Percentiles rank a stretch among this genome's conserved stretches.
phyloP scores from a whole-genome alignment of 2,113 vertebrate genomes.

The Cricetomys ansorgei region DNA sequence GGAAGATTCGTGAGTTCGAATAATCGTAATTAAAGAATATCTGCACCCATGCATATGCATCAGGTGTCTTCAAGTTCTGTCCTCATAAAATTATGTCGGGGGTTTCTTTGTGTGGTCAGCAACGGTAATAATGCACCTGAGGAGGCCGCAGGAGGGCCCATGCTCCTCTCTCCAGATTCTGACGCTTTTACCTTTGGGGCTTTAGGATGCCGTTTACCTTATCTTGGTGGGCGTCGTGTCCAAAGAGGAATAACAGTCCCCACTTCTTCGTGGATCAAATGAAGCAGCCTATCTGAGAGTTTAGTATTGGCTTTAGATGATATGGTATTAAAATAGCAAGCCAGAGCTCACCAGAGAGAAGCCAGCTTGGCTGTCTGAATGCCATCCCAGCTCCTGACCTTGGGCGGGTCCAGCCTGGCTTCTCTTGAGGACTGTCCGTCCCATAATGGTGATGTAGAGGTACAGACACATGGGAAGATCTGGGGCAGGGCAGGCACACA shows the following conservation, averaged over 20 bases:
- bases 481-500: neutral
- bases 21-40: constrained; percentile 67
- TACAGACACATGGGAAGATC: neutral
- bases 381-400: neutral
- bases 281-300: neutral
- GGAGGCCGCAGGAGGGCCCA: neutral
- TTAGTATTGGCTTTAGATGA: neutral
- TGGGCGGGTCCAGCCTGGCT: neutral
- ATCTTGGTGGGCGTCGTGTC: neutral
- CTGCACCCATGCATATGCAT: constrained; percentile 37
- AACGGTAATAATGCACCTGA: rapidly evolving
- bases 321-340: neutral
- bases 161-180: neutral
- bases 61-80: constrained; percentile 19
- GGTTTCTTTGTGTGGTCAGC: constrained; percentile 16
- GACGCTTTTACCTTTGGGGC: neutral
- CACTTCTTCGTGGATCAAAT: neutral
- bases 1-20: constrained; percentile 59
- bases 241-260: neutral
- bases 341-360: neutral
- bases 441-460: neutral
- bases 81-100: neutral
- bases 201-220: neutral
- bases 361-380: neutral
- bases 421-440: neutral